phyloP scores from a whole-genome alignment of 2,888 invertebrate species.

The Dryobota labecula region DNA sequence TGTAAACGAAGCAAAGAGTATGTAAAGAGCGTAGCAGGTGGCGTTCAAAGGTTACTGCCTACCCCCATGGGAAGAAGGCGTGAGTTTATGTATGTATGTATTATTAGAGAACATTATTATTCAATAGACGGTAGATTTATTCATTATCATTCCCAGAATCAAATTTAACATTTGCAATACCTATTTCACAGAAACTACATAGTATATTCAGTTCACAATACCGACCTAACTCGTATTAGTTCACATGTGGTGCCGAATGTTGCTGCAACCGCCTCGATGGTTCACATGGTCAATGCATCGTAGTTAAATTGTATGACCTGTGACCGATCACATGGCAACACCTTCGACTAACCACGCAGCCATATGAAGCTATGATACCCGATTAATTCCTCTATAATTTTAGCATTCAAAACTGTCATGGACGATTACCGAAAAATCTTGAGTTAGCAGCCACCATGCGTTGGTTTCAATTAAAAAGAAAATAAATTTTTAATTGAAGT shows the following conservation, averaged over 20 bases:
- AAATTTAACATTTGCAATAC: background rate
- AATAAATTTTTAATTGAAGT: too few species aligned
- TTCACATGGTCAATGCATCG: constrained; percentile 41
- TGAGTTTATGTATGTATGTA: too few species aligned
- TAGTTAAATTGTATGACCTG: constrained; percentile 17
- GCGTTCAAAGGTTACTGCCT: too few species aligned
- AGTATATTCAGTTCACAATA: constrained; percentile 20
- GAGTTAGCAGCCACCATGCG: background rate
- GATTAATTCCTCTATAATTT: constrained; percentile 5
- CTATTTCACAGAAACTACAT: too few species aligned
- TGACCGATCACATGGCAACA: constrained; percentile 43
- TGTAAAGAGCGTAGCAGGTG: too few species aligned
- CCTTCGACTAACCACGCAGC: background rate
- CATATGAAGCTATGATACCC: constrained; percentile 5
- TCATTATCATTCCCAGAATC: background rate
- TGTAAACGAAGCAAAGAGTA: too few species aligned
- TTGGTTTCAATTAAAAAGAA: too few species aligned
- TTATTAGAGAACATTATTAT: background rate
- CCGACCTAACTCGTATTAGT: constrained; percentile 20
- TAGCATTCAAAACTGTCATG: background rate
- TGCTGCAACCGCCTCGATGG: constrained; percentile 13
- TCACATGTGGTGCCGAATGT: constrained; percentile 14
- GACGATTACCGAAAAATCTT: background rate
- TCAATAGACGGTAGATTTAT: background rate
- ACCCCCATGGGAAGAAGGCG: too few species aligned